A percentile compares a stretch with the other conserved stretches of the same genome.
These are phyloP conservation scores for Leucosticte australis DNA, from an alignment of 2,113 vertebrate species.

Conservation along the genomic window DNA sequence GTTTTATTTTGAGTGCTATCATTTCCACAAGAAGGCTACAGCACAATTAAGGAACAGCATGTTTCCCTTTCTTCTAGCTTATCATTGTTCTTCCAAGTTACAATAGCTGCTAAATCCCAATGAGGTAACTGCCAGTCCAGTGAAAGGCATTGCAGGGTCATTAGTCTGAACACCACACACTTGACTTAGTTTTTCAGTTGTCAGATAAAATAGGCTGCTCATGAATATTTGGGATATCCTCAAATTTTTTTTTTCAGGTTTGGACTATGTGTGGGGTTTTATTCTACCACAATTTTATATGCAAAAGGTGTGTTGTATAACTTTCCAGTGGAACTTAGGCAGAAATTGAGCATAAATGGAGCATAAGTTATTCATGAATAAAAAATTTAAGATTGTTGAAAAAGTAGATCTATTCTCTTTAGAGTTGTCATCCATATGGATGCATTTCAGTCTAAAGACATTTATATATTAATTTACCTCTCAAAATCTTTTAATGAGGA, in stretches of 20 bases:
- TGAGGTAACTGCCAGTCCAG: background rate
- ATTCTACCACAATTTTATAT: constrained; percentile 19
- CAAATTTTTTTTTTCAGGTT: background rate
- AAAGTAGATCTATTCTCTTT: background rate
- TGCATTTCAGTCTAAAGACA: background rate
- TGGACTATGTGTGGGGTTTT: background rate
- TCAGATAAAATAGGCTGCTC: background rate
- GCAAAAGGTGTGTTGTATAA: background rate
- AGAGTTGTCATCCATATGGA: constrained; percentile 4
- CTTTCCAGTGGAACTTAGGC: background rate
- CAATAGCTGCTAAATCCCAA: constrained; percentile 3
- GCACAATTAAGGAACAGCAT: background rate
- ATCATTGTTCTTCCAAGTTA: background rate
- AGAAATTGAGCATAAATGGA: constrained; percentile 31
- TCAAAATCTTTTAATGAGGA: background rate
- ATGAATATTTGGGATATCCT: background rate
- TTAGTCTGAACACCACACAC: background rate
- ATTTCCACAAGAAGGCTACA: background rate
- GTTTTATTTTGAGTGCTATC: background rate
- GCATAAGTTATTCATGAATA: constrained; percentile 50
- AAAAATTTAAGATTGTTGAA: constrained; percentile 44
- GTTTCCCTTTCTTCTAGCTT: background rate
- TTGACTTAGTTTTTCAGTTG: background rate
- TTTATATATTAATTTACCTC: background rate
- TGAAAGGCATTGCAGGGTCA: background rate